Conservation (phyloP, 1,140 invertebrate genomes). For the Neodiprion fabricii region DNA sequence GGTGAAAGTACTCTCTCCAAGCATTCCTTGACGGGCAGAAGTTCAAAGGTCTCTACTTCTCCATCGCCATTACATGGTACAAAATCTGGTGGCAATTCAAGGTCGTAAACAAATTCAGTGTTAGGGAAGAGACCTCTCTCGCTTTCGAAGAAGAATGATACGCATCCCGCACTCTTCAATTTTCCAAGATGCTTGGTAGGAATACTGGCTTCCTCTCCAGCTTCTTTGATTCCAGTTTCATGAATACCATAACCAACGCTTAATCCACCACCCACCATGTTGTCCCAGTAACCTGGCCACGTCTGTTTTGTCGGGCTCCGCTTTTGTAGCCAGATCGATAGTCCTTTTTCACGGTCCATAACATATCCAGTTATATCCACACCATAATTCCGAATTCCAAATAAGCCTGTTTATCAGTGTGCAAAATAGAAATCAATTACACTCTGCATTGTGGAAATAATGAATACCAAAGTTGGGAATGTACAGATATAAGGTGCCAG, state of each 20-base stretch:
- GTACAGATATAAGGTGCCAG: neutral
- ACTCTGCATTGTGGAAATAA: neutral
- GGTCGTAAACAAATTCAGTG: slow-evolving; percentile 93
- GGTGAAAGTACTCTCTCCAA: slow-evolving; percentile 79
- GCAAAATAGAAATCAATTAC: slow-evolving; percentile 14
- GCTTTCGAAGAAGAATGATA: slow-evolving; percentile 92
- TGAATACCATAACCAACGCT: slow-evolving; percentile 85
- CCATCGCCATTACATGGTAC: slow-evolving; percentile 89
- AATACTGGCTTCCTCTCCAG: slow-evolving; percentile 91
- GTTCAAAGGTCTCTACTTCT: slow-evolving; percentile 89
- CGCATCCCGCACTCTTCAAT: slow-evolving; percentile 80
- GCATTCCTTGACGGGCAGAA: slow-evolving; percentile 81
- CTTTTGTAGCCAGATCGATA: slow-evolving; percentile 93
- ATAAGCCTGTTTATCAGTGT: slow-evolving; percentile 67
- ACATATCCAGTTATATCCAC: slow-evolving; percentile 95
- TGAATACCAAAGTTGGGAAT: slow-evolving; percentile 15
- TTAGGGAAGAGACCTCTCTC: slow-evolving; percentile 92
- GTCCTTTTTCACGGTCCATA: slow-evolving; percentile 79
- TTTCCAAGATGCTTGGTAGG: slow-evolving; percentile 76
- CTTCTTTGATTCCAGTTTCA: slow-evolving; percentile 92
- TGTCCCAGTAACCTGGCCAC: slow-evolving; percentile 94
- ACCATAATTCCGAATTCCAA: slow-evolving; percentile 93
- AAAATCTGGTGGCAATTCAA: slow-evolving; percentile 90
- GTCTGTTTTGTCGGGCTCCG: slow-evolving; percentile 90
- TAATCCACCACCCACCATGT: slow-evolving; percentile 92